These are phyloP conservation scores for Chrysomallon squamiferum DNA, from an alignment of 1,140 invertebrate species.

Conservation along the genomic window DNA sequence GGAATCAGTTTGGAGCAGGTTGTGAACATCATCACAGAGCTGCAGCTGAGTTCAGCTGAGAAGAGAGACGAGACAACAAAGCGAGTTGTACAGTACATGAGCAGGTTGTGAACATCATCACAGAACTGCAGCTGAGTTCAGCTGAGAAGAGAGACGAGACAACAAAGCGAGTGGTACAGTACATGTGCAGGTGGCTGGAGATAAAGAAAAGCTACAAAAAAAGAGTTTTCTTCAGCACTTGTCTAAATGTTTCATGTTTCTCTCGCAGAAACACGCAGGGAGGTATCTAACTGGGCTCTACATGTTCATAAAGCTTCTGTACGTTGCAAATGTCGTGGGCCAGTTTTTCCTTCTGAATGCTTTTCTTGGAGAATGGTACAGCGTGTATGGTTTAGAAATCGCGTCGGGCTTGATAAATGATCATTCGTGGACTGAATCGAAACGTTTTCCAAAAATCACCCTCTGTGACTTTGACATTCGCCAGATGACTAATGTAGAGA, in stretches of 20 bases:
- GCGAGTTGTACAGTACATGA: constrained; percentile 20
- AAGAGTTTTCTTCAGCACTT: constrained; percentile 6
- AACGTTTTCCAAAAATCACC: too few species aligned
- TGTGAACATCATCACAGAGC: constrained; percentile 21
- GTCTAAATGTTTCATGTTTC: constrained; percentile 25
- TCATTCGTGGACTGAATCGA: too few species aligned
- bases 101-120: too few species aligned
- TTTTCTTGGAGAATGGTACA: too few species aligned
- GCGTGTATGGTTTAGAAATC: too few species aligned
- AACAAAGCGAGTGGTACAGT: too few species aligned
- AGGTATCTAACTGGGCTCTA: constrained; percentile 64
- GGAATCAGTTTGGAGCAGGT: constrained; percentile 40
- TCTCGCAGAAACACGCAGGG: constrained; percentile 50
- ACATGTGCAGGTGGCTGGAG: constrained; percentile 28
- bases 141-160: too few species aligned
- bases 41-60: constrained; percentile 12
- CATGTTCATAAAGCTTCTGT: constrained; percentile 62
- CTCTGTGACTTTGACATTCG: constrained; percentile 66
- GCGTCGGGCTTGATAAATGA: too few species aligned
- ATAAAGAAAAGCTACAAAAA: constrained; percentile 20
- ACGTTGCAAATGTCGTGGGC: constrained; percentile 63
- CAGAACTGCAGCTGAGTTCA: too few species aligned
- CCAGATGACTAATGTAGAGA: constrained; percentile 54
- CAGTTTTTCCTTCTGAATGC: constrained; percentile 64
- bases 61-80: constrained; percentile 25